Evolutionary conservation across 1,140 invertebrate species (phyloP).

Genomic region (Caerostris extrusa): DNA sequence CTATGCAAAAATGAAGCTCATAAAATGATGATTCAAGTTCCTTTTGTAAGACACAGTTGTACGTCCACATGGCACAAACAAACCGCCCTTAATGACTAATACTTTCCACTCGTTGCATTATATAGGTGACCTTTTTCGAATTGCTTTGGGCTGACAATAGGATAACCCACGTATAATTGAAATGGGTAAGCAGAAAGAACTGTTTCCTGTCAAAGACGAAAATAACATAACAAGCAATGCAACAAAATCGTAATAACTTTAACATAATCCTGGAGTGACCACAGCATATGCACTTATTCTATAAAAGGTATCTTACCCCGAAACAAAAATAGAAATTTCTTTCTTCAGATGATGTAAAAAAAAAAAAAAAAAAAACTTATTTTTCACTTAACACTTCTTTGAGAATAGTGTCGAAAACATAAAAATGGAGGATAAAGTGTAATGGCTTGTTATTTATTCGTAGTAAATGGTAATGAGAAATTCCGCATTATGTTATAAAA

Average conservation of each 20-base stretch:
- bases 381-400: neutral
- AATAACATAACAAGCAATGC: neutral
- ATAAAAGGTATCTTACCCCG: neutral
- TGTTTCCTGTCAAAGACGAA: neutral
- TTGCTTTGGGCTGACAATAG: slow-evolving; percentile 27
- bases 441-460: too few species aligned
- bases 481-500: too few species aligned
- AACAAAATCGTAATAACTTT: neutral
- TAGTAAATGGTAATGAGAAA: too few species aligned
- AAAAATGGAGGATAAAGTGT: neutral
- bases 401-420: neutral
- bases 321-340: neutral
- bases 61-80: neutral
- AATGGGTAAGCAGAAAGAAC: slow-evolving; percentile 34
- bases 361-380: neutral
- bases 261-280: neutral
- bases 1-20: neutral
- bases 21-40: slow-evolving; percentile 43
- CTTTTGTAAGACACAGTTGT: slow-evolving; percentile 23
- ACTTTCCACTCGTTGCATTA: slow-evolving; percentile 36
- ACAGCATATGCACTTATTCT: neutral
- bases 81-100: slow-evolving; percentile 52
- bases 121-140: slow-evolving; percentile 53
- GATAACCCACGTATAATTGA: slow-evolving; percentile 41
- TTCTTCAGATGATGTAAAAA: neutral